Conservation (phyloP, 2,797 vertebrate genomes). For the Geotrypetes seraphini region DNA sequence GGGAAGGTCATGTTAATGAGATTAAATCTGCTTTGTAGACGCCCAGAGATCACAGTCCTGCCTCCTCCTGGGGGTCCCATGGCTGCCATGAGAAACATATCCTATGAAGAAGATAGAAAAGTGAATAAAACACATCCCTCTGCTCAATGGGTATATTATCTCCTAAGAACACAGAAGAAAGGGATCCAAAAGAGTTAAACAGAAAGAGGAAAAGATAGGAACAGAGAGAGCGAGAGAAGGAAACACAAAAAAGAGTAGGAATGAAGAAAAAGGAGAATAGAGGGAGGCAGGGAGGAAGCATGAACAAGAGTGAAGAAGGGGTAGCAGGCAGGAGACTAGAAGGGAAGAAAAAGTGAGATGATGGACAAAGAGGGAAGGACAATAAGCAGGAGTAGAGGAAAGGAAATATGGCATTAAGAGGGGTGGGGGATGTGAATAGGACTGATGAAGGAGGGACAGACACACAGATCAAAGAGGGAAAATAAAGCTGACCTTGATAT, state of each 20-base stretch:
- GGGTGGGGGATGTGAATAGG: background rate
- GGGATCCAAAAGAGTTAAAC: background rate
- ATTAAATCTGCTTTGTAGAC: constrained; percentile 77
- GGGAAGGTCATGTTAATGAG: constrained; percentile 87
- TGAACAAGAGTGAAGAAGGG: no score
- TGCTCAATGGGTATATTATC: accelerated
- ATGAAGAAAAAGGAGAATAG: background rate
- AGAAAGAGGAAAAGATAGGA: background rate
- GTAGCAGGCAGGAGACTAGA: background rate
- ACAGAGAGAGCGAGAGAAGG: accelerated
- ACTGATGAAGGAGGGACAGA: background rate
- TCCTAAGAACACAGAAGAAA: background rate
- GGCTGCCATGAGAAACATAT: constrained; percentile 74
- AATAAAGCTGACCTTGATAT: constrained; percentile 63
- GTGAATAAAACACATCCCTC: background rate
- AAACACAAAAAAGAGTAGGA: background rate
- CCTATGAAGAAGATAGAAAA: constrained; percentile 36
- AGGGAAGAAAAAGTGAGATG: background rate
- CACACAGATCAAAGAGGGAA: background rate
- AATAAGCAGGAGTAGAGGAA: background rate
- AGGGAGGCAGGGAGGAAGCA: background rate
- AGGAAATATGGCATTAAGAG: no score
- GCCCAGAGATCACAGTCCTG: constrained; percentile 65
- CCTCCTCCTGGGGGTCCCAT: constrained; percentile 85
- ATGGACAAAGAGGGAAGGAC: background rate